These are phyloP conservation scores for Saguinus imperator DNA, from an alignment of 2,113 vertebrate species.

Conservation along the genomic window DNA sequence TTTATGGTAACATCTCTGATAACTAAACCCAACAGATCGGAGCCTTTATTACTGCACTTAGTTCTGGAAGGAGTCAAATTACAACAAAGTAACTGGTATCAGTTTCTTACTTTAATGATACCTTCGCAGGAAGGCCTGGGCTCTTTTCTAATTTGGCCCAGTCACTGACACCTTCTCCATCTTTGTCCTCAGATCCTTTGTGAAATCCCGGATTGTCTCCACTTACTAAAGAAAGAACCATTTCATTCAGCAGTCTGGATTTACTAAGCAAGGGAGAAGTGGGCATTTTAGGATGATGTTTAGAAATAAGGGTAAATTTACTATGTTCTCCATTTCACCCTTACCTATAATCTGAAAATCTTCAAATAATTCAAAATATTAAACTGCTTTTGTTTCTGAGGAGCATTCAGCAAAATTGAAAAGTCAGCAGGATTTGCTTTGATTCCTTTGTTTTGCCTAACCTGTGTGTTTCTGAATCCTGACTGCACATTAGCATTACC, in stretches of 20 bases:
- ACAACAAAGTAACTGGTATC: neutral
- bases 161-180: neutral
- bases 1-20: neutral
- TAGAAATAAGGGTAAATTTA: neutral
- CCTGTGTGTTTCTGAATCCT: neutral
- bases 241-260: neutral
- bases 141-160: neutral
- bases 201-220: neutral
- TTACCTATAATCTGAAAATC: neutral
- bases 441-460: neutral
- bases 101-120: neutral
- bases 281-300: neutral
- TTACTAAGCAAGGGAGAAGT: neutral
- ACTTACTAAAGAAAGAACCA: neutral
- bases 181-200: neutral
- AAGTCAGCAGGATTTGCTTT: neutral
- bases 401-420: neutral
- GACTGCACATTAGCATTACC: neutral
- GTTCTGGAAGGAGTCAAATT: slow-evolving; percentile 23
- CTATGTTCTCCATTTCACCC: neutral
- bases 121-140: neutral
- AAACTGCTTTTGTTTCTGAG: neutral
- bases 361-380: neutral
- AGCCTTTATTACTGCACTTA: neutral
- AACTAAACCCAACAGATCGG: neutral